phyloP scores from a whole-genome alignment of 2,888 invertebrate genomes.

The Drosophila paranaensis region DNA sequence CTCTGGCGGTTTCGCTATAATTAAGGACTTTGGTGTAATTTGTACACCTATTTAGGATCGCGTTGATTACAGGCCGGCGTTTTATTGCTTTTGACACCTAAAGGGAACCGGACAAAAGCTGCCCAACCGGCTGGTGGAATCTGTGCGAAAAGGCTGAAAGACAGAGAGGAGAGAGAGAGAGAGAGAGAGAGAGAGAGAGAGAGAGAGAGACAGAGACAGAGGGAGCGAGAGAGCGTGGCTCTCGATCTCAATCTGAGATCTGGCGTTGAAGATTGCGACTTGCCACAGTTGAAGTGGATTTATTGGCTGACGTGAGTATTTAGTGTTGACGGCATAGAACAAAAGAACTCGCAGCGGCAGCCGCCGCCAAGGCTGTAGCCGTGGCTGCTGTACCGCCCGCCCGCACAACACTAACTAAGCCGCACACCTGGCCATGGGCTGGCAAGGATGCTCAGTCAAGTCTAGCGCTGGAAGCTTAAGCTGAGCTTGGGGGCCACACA shows the following conservation, averaged over 20 bases:
- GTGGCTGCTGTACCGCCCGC: conserved; percentile 14
- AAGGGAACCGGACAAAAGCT: conserved; percentile 77
- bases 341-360: conserved; percentile 60
- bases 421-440: conserved; percentile 23
- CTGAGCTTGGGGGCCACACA: conserved; percentile 35
- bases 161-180: background rate
- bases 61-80: conserved; percentile 85
- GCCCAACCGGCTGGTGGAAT: conserved; percentile 50
- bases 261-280: conserved; percentile 61
- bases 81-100: conserved; percentile 85
- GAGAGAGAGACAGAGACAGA: background rate
- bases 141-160: conserved; percentile 50
- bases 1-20: conserved; percentile 84
- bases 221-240: conserved; percentile 15
- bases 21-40: conserved; percentile 85
- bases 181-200: background rate
- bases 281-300: conserved; percentile 81
- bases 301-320: conserved; percentile 84
- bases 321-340: conserved; percentile 84
- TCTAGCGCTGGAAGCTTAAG: conserved; percentile 8
- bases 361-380: background rate
- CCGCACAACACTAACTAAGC: conserved; percentile 5
- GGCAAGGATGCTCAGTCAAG: conserved; percentile 1
- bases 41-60: conserved; percentile 85
- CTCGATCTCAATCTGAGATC: conserved; percentile 64